These are phyloP conservation scores for Lordiphosa andalusiaca DNA, from an alignment of 2,888 invertebrate genomes.

Conservation along the genomic window DNA sequence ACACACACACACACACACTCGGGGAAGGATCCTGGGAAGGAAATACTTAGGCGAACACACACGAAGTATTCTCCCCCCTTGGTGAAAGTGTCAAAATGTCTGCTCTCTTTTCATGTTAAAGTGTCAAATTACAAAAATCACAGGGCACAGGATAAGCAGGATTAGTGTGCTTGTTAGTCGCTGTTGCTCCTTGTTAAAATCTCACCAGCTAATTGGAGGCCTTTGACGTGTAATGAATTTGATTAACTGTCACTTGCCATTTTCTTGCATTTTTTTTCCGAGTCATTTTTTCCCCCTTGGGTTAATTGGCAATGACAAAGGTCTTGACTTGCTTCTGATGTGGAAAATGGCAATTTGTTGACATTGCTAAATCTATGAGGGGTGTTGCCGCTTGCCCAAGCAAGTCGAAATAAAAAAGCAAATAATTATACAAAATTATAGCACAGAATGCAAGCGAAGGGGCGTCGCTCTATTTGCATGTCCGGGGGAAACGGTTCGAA, in stretches of 20 bases:
- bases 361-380: slow-evolving; percentile 25
- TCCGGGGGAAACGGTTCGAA: slow-evolving; percentile 6
- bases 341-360: slow-evolving; percentile 41
- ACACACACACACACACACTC: slow-evolving; percentile 18
- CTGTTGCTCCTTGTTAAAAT: slow-evolving; percentile 15
- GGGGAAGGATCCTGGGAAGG: slow-evolving; percentile 28
- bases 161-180: slow-evolving; percentile 63
- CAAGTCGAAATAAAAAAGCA: not conserved
- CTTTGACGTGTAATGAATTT: slow-evolving; percentile 48
- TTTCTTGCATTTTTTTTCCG: slow-evolving; percentile 16
- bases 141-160: slow-evolving; percentile 57
- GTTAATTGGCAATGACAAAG: slow-evolving; percentile 70
- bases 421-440: slow-evolving; percentile 42
- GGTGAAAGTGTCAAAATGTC: slow-evolving; percentile 67
- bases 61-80: slow-evolving; percentile 41
- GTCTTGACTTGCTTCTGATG: slow-evolving; percentile 50
- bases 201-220: slow-evolving; percentile 44
- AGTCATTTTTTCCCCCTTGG: slow-evolving; percentile 8
- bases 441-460: slow-evolving; percentile 12
- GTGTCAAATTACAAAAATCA: slow-evolving; percentile 72
- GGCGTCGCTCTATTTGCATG: slow-evolving; percentile 32
- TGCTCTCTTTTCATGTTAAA: slow-evolving; percentile 35
- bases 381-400: not conserved
- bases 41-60: slow-evolving; percentile 52
- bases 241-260: slow-evolving; percentile 51